A percentile compares a stretch with the other conserved stretches of the same genome.
These are phyloP conservation scores for Takifugu flavidus DNA, from an alignment of 2,113 vertebrate species.

Conservation along the genomic window DNA sequence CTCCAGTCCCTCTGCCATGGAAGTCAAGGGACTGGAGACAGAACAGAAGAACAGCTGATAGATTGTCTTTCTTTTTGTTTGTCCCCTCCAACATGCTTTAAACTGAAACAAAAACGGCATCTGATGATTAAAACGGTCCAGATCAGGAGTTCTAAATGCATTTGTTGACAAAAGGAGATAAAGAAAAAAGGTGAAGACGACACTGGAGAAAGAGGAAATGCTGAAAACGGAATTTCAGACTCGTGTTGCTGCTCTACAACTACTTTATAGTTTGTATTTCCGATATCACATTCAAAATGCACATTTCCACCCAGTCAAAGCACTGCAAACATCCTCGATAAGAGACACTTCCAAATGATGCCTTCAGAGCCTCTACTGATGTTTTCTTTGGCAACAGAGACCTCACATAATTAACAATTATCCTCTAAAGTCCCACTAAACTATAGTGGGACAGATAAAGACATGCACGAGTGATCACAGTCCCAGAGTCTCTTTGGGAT, in stretches of 20 bases:
- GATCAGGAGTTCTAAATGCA: slow-evolving; percentile 12
- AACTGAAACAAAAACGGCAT: slow-evolving; percentile 16
- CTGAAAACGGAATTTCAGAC: too few relatives aligned
- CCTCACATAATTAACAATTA: slow-evolving; percentile 22
- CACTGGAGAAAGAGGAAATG: too few relatives aligned
- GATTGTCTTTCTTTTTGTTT: slow-evolving; percentile 68
- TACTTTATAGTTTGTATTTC: slow-evolving; percentile 4
- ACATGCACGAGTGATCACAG: slow-evolving; percentile 7
- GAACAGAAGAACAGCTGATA: slow-evolving; percentile 60
- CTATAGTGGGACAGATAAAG: not conserved
- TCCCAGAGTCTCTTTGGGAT: not conserved
- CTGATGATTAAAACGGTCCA: slow-evolving; percentile 12
- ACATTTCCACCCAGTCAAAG: not conserved
- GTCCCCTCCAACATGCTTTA: slow-evolving; percentile 14
- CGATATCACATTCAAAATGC: slow-evolving; percentile 13
- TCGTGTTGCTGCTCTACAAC: too few relatives aligned
- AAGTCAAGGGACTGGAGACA: slow-evolving; percentile 20
- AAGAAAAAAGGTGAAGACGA: not conserved
- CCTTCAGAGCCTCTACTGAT: slow-evolving; percentile 4
- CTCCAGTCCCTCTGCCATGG: not conserved
- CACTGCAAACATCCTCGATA: slow-evolving; percentile 10
- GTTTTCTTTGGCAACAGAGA: slow-evolving; percentile 54
- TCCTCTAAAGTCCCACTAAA: slow-evolving; percentile 14
- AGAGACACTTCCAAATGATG: slow-evolving; percentile 37
- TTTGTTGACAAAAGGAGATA: slow-evolving; percentile 1